Evolutionary conservation across 2,113 vertebrate genomes (phyloP), one percentile per base, ranked within the genome.

Genomic region (Mobula birostris): DNA sequence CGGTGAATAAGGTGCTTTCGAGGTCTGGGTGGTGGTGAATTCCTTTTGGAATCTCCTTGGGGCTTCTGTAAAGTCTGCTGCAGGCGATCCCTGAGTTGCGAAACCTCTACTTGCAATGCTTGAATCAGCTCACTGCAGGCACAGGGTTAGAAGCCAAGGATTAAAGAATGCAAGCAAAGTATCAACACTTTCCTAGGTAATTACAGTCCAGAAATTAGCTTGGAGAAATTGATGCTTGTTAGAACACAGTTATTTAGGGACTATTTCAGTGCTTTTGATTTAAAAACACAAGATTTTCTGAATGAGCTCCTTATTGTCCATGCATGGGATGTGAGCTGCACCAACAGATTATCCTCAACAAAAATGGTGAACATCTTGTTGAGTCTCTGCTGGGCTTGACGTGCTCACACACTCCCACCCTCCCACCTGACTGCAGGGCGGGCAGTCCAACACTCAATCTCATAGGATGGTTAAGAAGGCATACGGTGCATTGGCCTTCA

Each of bases 21-120:
- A 66, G 61, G 29, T 32, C 27, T 66, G 61, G 61, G 24, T 58
- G 8, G 78, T 78, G 66, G 91, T 36, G 74, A 94, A 66, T 17
- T 94, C 94, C 94, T 40, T 95, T n/a, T 74, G 36, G 77, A 94
- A 79, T 70, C 61, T 80, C 94, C 82, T 93, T 5, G 94, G 7
- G 95, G 72, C 0, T 91, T 94, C 2, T 74, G 96, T 94, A 97
- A 95, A 14, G 95, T 97, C 95, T 95, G 96, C 94, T 98, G 97
- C 74, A 98, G 95, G 76, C 68, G 92, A 61, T 95, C 94, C 29
- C 94, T 97, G 66, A 99, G 97, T 94, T 17, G 95, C 85, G 94
- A 96, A 72, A 98, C 97, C 95, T 99, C 98, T 0, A 95, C 95
- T 95, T 96, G 97, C 94, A 98, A 96, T 0, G 95, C 96, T 7